Percentiles rank a stretch among this genome's conserved stretches.
Conservation (phyloP, 2,113 vertebrate genomes). For the Leucosticte australis region DNA sequence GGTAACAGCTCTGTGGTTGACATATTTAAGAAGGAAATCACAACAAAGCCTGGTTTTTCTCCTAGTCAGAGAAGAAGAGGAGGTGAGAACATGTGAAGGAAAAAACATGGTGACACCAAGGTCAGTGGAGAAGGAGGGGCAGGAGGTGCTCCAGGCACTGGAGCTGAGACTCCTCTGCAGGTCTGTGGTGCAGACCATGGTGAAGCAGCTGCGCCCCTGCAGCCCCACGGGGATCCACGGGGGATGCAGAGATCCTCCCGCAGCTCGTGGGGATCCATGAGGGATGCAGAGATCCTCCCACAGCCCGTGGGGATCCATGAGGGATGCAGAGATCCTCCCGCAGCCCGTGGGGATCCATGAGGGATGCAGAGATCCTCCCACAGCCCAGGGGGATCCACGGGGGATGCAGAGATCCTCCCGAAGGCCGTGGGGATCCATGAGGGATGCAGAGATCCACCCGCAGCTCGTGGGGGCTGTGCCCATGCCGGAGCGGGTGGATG, state of each 20-base stretch:
- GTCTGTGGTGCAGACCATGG: rapidly evolving
- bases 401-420: not conserved
- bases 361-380: not conserved
- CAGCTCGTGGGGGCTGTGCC: too few species aligned
- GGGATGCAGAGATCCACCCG: too few species aligned
- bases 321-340: not conserved
- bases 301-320: not conserved
- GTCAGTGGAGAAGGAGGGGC: not conserved
- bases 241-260: not conserved
- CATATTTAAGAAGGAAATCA: not conserved
- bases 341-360: not conserved
- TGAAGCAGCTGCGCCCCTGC: not conserved
- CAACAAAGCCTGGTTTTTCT: not conserved
- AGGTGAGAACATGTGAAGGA: not conserved
- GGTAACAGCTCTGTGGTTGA: not conserved
- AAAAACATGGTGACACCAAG: not conserved
- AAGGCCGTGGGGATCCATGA: too few species aligned
- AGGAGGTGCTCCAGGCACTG: not conserved
- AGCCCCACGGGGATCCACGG: not conserved
- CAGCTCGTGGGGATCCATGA: not conserved
- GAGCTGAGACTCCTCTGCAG: not conserved
- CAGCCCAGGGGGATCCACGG: not conserved
- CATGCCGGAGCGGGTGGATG: too few species aligned
- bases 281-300: not conserved
- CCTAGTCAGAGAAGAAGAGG: not conserved